Base-by-base conservation (phyloP, 2,113 vertebrate genomes). In the Tragelaphus scriptus region DNA sequence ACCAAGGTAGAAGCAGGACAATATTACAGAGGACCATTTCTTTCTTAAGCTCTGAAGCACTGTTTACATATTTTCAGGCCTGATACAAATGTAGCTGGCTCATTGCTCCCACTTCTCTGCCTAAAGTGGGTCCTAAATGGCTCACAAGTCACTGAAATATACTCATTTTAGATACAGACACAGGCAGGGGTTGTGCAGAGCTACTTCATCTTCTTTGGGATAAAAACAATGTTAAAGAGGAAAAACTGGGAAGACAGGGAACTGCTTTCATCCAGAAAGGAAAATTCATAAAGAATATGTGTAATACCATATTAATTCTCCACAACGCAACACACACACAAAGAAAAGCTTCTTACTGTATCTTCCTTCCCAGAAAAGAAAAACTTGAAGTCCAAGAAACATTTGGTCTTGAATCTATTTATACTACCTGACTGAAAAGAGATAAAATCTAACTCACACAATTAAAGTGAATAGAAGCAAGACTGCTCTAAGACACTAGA, bases 11-110 rank as follows among this genome's bases (percentile, higher is more conserved):
- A 96, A 85, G 75, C 9, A 53, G 40, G 40, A 49, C 88, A 75
- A 28, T 82, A 94, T 87, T 65, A 97, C 30, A 96, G 88, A 90
- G 9, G 40, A 86, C 56, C 14, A 49, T 93, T 87, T 95, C 40
- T 93, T 90, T 96, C 56, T 79, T 71, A 94, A 90, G 65, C 6
- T 80, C 84, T 97, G 56, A 81, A 97, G 93, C 87, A 68, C 85
- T 95, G 61, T 94, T 95, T 71, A 88, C 30, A 32, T 53, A 51
- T 90, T 81, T 88, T 96, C 53, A 49, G 61, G 77, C 68, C 1
- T 96, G 55, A 95, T 0, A 36, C 92, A 88, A 95, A 90, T 53
- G 36, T 71, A 26, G 44, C 2, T 91, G 53, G 59, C 47, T 87
- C 77, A 53, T 0, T 82, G 77, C 19, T 92, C 55, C 56, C 93